These are phyloP conservation scores for Coecobrya sp. DNA, from an alignment of 2,888 invertebrate species.

Conservation along the genomic window DNA sequence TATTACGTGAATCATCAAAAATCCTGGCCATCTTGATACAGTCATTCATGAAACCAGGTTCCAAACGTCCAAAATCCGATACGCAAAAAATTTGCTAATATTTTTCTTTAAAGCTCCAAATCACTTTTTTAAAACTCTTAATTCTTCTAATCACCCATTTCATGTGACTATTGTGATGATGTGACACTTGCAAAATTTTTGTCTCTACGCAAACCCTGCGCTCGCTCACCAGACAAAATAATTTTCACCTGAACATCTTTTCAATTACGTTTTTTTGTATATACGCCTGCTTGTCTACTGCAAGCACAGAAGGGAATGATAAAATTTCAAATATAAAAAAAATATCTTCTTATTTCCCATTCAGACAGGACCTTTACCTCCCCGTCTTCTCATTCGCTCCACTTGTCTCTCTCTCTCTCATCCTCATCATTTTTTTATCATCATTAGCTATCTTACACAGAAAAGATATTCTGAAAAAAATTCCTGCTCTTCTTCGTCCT, in stretches of 20 bases:
- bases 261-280: too few relatives aligned
- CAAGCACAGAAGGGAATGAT: slow-evolving; percentile 1
- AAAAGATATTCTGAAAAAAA: too few relatives aligned
- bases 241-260: slow-evolving; percentile 46
- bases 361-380: slow-evolving; percentile 75
- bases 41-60: not conserved
- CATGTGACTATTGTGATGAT: slow-evolving; percentile 22
- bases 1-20: not conserved
- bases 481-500: not conserved
- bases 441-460: slow-evolving; percentile 15
- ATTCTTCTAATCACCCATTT: not conserved
- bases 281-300: not conserved
- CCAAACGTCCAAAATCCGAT: too few relatives aligned
- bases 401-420: slow-evolving; percentile 65
- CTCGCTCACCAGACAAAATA: not conserved
- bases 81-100: too few relatives aligned
- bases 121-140: not conserved
- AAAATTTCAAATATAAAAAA: too few relatives aligned
- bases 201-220: slow-evolving; percentile 27
- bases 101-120: too few relatives aligned
- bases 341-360: slow-evolving; percentile 26
- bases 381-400: slow-evolving; percentile 74
- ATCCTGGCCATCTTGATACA: not conserved
- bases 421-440: not conserved
- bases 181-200: slow-evolving; percentile 56